Percentiles rank a stretch among this genome's conserved stretches.
Evolutionary conservation across 2,888 invertebrate genomes (phyloP).

Genomic region (Agonopterix subpropinquella): DNA sequence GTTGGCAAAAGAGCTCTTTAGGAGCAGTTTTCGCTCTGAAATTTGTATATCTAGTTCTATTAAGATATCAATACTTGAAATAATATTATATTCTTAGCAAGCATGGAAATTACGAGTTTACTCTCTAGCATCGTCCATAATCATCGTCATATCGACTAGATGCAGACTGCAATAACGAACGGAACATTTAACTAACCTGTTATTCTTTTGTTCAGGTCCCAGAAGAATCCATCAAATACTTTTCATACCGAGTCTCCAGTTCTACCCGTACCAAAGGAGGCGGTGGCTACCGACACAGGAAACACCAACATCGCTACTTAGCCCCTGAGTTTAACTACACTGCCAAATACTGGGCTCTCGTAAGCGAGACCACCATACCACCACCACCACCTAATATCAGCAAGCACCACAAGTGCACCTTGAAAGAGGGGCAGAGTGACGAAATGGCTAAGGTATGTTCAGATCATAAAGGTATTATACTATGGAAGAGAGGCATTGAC

Average conservation of each 20-base stretch:
- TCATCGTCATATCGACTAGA: no score
- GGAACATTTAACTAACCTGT: no score
- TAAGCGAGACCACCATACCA: slow-evolving; percentile 57
- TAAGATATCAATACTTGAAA: no score
- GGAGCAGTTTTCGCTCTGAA: no score
- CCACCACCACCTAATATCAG: slow-evolving; percentile 42
- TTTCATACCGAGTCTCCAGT: slow-evolving; percentile 67
- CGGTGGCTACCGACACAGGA: slow-evolving; percentile 55
- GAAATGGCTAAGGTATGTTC: slow-evolving; percentile 55
- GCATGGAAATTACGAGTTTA: no score
- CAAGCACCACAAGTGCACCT: slow-evolving; percentile 60
- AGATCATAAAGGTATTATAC: no score
- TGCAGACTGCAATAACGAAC: neutral
- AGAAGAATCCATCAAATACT: slow-evolving; percentile 58
- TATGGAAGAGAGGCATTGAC: no score
- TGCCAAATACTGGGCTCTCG: slow-evolving; percentile 64
- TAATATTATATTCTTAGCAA: no score
- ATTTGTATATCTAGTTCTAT: no score
- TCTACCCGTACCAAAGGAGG: slow-evolving; percentile 63
- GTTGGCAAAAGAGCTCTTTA: no score
- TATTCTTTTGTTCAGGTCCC: slow-evolving; percentile 49
- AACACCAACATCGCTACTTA: slow-evolving; percentile 65
- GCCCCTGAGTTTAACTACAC: slow-evolving; percentile 68
- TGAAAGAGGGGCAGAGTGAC: slow-evolving; percentile 58
- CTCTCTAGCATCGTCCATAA: no score